phyloP scores from a whole-genome alignment of 2,888 invertebrate species.

The Nomada ferruginata region DNA sequence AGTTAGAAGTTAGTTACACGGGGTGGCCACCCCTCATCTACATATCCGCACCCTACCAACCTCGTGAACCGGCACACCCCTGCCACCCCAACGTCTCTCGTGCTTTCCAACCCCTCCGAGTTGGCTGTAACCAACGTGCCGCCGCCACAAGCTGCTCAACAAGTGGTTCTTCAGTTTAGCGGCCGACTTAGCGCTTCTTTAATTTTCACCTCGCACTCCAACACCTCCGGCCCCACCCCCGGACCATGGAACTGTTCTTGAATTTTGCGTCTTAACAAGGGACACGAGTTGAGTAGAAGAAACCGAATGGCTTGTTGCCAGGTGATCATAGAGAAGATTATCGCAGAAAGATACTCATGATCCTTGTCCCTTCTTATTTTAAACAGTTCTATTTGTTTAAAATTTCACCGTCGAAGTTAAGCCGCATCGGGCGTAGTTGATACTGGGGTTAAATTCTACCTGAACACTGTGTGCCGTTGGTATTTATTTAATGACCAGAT shows the following conservation, averaged over 20 bases:
- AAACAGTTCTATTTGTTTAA: too few species aligned
- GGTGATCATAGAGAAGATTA: constrained; percentile 18
- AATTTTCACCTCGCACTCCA: constrained; percentile 76
- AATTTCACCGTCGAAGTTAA: not conserved
- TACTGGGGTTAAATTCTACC: too few species aligned
- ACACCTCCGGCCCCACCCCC: constrained; percentile 1
- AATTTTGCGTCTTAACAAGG: constrained; percentile 52
- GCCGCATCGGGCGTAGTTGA: too few species aligned
- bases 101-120: constrained; percentile 57
- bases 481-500: too few species aligned
- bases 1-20: constrained; percentile 83
- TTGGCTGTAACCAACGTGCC: constrained; percentile 68
- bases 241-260: constrained; percentile 1
- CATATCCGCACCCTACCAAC: constrained; percentile 77
- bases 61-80: constrained; percentile 66
- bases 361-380: not conserved
- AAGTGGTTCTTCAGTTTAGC: constrained; percentile 84
- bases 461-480: too few species aligned
- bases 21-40: constrained; percentile 81
- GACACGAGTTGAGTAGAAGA: not conserved
- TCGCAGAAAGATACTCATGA: not conserved
- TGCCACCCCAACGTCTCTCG: constrained; percentile 50
- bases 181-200: constrained; percentile 83
- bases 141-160: constrained; percentile 79
- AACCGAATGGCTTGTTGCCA: constrained; percentile 48